Conservation (phyloP, 1,140 invertebrate genomes). For the Heterodera carotae region DNA sequence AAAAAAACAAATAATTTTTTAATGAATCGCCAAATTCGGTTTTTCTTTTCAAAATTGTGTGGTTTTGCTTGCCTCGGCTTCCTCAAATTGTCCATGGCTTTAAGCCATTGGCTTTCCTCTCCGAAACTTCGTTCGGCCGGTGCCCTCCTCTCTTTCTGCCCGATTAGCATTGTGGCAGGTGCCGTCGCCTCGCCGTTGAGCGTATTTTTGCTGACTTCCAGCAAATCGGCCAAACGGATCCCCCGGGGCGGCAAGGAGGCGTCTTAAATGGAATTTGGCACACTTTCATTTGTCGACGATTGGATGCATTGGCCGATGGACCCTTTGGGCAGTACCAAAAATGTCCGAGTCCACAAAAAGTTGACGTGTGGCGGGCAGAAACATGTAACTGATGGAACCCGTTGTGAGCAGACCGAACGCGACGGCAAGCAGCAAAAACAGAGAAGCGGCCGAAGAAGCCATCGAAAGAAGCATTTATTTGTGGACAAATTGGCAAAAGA, state of each 20-base stretch:
- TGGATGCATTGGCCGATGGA: not conserved
- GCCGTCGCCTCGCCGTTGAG: not conserved
- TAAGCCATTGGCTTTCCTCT: constrained; percentile 25
- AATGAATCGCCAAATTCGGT: too few relatives aligned
- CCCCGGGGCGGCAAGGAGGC: not conserved
- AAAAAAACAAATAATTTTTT: too few relatives aligned
- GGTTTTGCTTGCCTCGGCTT: constrained; percentile 20
- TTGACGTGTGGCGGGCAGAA: not conserved
- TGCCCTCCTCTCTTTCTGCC: not conserved
- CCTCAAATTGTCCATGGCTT: constrained; percentile 28
- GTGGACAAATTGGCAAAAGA: too few relatives aligned
- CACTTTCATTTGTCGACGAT: too few relatives aligned
- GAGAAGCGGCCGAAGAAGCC: not conserved
- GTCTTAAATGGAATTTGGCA: not conserved
- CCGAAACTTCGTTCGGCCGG: constrained; percentile 17
- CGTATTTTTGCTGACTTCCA: not conserved
- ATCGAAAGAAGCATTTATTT: too few relatives aligned
- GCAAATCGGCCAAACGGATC: not conserved
- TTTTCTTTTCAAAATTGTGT: too few relatives aligned
- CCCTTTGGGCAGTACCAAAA: not conserved
- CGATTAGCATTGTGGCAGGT: not conserved
- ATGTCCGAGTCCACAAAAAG: not conserved
- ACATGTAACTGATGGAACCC: not conserved
- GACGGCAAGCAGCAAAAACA: not conserved
- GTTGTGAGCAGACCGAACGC: not conserved